Evolutionary conservation across 2,888 invertebrate genomes (phyloP), one percentile per base, ranked within the genome.

Genomic region (Lasioglossum lativentre): DNA sequence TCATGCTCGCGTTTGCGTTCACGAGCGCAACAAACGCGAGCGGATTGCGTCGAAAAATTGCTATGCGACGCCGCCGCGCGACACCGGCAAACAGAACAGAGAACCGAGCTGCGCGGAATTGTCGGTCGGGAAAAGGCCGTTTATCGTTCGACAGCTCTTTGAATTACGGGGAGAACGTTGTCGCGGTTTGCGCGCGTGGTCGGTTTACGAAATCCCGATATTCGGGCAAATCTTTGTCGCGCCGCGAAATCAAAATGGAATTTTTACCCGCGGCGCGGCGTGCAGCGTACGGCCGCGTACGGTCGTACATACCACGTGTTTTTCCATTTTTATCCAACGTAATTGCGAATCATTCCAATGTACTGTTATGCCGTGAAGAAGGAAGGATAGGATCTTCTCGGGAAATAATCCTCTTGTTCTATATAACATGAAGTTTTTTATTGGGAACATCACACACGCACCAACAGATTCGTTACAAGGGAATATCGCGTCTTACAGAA

Each of bases 121-220:
- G 78, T 56, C 68, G 38, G 76, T 30, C n/a, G 82, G 68, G 71
- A 76, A 82, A 84, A 79, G 76, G 68, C 38, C 83, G 75, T 86
- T 84, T 86, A 82, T 90, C 88, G 90, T 84, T 75, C 73, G 78
- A 66, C 78, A 78, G 85, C 90, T 82, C 72, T 84, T 82, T 83
- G 82, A 86, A 83, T 82, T 83, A 82, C 81, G 70, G 34, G 76
- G 23, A 59, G 83, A 79, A 80, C 72, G 80, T 82, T 80, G 59
- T 76, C 75, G 74, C 56, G 59, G 80, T 63, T 47, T 45, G 42
- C 56, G 75, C 72, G 76, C 71, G 78, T 70, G 74, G 52, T 70
- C 74, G 74, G 80, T 80, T 86, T 85, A 78, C 86, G 88, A 79
- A 81, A 88, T 83, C 82, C 72, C 79, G 81, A 74, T 78, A 73